A percentile compares a stretch with the other conserved stretches of the same genome.
Conservation (phyloP, 2,113 vertebrate species). For the Callopanchax toddi region DNA sequence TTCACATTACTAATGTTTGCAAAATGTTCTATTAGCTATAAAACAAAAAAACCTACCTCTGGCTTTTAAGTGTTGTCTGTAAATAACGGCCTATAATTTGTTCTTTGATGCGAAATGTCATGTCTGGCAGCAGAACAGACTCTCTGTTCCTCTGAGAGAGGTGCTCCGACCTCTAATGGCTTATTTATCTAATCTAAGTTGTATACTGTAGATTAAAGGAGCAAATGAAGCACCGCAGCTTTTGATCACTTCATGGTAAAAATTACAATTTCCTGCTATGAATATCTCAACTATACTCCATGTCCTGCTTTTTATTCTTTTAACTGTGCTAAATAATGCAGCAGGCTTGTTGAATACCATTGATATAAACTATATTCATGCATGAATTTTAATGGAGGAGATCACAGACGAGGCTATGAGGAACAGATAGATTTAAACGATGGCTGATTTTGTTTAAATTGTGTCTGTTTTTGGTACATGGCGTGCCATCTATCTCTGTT, state of each 20-base stretch:
- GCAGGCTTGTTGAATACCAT: conserved; percentile 7
- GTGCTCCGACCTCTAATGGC: conserved; percentile 9
- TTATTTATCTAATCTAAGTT: conserved; percentile 23
- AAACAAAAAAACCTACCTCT: not conserved
- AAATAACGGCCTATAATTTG: conserved; percentile 6
- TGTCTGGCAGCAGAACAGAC: conserved; percentile 1
- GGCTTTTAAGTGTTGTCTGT: conserved; percentile 10
- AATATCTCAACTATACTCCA: conserved; percentile 33
- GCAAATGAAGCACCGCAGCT: conserved; percentile 5
- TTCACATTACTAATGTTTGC: not conserved
- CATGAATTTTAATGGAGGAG: conserved; percentile 13
- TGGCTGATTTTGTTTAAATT: not conserved
- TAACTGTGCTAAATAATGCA: conserved; percentile 26
- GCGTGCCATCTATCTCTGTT: not conserved
- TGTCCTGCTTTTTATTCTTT: conserved; percentile 5
- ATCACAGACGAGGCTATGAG: not conserved
- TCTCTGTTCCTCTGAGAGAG: conserved; percentile 6
- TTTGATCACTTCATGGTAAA: conserved; percentile 36
- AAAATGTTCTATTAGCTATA: not conserved
- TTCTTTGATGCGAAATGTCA: conserved; percentile 21
- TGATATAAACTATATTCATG: conserved; percentile 6
- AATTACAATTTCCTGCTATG: conserved; percentile 20
- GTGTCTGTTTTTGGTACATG: not conserved
- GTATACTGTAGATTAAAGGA: conserved; percentile 19
- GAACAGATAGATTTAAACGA: not conserved